Evolutionary conservation across 2,113 vertebrate species (phyloP).

Genomic region (Marmota flaviventris): DNA sequence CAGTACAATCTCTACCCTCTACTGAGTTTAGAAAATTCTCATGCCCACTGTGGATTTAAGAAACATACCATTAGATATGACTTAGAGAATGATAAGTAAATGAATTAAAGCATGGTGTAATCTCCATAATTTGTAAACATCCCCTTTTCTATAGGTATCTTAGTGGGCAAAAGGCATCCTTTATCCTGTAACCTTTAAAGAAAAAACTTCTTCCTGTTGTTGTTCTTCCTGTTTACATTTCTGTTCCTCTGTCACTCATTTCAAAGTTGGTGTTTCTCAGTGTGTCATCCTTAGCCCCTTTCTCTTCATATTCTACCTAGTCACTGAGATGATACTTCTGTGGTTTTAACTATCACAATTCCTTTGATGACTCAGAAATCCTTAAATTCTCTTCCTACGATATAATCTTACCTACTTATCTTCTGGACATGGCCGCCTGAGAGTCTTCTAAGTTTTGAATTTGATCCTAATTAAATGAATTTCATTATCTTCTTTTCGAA

Average conservation of each 20-base stretch:
- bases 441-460: slow-evolving; percentile 6
- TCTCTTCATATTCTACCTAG: background rate
- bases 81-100: slow-evolving; percentile 11
- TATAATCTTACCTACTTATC: background rate
- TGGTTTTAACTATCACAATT: background rate
- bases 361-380: background rate
- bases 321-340: background rate
- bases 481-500: background rate
- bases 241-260: background rate
- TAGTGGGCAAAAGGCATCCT: background rate
- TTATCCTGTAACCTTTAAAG: background rate
- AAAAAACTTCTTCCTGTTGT: background rate
- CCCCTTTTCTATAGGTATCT: background rate
- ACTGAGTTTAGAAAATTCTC: slow-evolving; percentile 7
- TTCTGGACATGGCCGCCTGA: background rate
- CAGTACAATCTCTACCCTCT: background rate
- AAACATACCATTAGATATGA: background rate
- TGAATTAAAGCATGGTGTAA: slow-evolving; percentile 5
- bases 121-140: background rate
- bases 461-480: background rate
- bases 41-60: background rate
- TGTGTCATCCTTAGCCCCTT: background rate
- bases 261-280: background rate
- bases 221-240: background rate
- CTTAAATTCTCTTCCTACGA: slow-evolving; percentile 13